These are phyloP conservation scores for Ammodytes marinus DNA, from an alignment of 2,113 vertebrate genomes.

Conservation along the genomic window DNA sequence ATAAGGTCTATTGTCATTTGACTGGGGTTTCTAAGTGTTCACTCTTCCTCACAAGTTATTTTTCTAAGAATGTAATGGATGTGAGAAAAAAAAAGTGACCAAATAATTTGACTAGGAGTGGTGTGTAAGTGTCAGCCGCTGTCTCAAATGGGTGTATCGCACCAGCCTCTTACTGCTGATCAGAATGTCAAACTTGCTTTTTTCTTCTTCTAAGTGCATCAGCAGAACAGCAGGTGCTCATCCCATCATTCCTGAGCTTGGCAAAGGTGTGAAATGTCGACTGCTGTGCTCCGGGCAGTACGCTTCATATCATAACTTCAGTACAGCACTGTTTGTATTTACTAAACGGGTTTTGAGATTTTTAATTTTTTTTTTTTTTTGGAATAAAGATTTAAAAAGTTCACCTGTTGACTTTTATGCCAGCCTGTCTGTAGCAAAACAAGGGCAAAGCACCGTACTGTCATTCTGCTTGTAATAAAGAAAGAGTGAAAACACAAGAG, in stretches of 20 bases:
- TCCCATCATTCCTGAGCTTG: constrained; percentile 70
- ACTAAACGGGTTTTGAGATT: constrained; percentile 85
- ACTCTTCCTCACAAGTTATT: constrained; percentile 78
- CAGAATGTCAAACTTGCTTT: constrained; percentile 76
- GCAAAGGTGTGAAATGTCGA: constrained; percentile 63
- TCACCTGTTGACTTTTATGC: constrained; percentile 88
- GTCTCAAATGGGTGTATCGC: constrained; percentile 75
- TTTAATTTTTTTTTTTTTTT: constrained; percentile 72
- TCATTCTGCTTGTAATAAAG: constrained; percentile 93
- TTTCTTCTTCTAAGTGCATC: constrained; percentile 74
- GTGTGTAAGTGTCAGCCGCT: constrained; percentile 68
- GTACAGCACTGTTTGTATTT: constrained; percentile 80
- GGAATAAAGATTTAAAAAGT: constrained; percentile 85
- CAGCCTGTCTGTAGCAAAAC: constrained; percentile 87
- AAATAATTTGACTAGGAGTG: constrained; percentile 81
- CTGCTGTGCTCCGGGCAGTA: constrained; percentile 69
- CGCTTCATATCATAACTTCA: constrained; percentile 72
- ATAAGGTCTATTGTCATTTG: constrained; percentile 67
- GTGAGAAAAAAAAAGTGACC: constrained; percentile 80
- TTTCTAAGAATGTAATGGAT: constrained; percentile 75
- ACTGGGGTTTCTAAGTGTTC: constrained; percentile 64
- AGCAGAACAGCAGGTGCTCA: constrained; percentile 76
- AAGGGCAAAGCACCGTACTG: constrained; percentile 86
- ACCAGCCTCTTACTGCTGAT: constrained; percentile 82
- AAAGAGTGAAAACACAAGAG: constrained; percentile 73